phyloP scores from a whole-genome alignment of 2,113 vertebrate genomes.

The Micronycteris hirsuta region DNA sequence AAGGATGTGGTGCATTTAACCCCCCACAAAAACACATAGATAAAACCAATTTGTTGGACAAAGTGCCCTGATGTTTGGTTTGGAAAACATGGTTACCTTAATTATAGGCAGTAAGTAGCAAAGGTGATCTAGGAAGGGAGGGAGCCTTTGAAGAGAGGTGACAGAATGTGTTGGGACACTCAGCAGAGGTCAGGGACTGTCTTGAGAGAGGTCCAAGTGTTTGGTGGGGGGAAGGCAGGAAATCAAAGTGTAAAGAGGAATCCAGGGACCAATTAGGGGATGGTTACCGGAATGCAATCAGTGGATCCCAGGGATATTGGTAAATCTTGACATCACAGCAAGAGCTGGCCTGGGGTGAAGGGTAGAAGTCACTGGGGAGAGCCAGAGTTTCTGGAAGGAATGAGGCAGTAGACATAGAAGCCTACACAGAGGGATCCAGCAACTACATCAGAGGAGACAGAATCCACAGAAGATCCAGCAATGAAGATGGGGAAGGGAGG shows the following conservation, averaged over 20 bases:
- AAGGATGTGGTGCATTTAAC: background rate
- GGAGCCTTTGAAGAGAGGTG: background rate
- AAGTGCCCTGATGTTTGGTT: background rate
- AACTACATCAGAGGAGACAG: background rate
- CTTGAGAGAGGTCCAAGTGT: background rate
- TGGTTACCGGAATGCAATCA: background rate
- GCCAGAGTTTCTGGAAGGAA: background rate
- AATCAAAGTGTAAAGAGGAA: background rate
- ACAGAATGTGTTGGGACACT: background rate
- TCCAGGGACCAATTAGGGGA: background rate
- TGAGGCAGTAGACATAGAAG: background rate
- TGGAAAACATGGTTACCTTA: slow-evolving; percentile 16
- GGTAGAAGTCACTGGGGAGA: background rate
- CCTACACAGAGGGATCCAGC: background rate
- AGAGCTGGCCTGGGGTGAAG: background rate
- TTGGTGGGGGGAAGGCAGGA: background rate
- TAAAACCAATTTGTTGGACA: background rate
- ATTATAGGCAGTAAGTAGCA: background rate
- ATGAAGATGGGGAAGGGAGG: background rate
- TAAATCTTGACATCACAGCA: background rate
- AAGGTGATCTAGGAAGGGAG: background rate
- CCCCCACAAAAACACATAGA: background rate
- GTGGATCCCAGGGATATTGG: background rate
- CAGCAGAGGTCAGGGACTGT: background rate
- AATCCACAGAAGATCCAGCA: background rate